phyloP scores from a whole-genome alignment of 1,140 invertebrate genomes.

The Hetaerina americana region DNA sequence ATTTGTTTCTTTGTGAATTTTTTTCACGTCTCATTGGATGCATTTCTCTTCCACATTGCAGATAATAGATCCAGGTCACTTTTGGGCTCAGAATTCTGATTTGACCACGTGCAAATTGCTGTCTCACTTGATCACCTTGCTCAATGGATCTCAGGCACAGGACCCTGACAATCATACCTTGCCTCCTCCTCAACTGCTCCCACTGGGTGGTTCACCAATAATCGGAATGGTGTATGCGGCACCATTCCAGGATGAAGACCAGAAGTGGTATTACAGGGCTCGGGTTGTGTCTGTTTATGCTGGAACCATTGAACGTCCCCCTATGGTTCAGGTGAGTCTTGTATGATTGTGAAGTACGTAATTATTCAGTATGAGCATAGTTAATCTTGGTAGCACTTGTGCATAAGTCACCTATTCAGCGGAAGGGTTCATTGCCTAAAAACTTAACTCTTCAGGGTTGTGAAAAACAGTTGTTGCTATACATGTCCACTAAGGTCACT shows the following conservation, averaged over 20 bases:
- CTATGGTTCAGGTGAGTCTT: conserved; percentile 11
- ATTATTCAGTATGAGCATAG: no score
- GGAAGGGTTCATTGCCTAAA: no score
- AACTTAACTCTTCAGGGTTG: no score
- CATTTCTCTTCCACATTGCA: conserved; percentile 21
- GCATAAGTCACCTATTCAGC: no score
- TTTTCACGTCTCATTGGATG: no score
- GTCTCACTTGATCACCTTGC: conserved; percentile 19
- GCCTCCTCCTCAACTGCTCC: neutral
- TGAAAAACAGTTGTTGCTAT: no score
- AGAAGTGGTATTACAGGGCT: conserved; percentile 22
- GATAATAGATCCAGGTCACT: conserved; percentile 40
- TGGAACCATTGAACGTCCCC: conserved; percentile 10
- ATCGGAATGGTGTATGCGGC: conserved; percentile 13
- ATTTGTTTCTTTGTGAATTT: no score
- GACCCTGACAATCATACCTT: neutral
- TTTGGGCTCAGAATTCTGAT: conserved; percentile 42
- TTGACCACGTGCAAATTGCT: conserved; percentile 21
- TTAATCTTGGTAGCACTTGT: no score
- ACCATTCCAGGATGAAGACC: conserved; percentile 11
- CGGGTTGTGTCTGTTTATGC: conserved; percentile 20
- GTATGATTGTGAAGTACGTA: no score
- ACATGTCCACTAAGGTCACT: no score
- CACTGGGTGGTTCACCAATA: conserved; percentile 1
- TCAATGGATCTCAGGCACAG: conserved; percentile 4